Evolutionary conservation across 2,888 invertebrate genomes (phyloP).

Genomic region (Latrodectus hesperus): DNA sequence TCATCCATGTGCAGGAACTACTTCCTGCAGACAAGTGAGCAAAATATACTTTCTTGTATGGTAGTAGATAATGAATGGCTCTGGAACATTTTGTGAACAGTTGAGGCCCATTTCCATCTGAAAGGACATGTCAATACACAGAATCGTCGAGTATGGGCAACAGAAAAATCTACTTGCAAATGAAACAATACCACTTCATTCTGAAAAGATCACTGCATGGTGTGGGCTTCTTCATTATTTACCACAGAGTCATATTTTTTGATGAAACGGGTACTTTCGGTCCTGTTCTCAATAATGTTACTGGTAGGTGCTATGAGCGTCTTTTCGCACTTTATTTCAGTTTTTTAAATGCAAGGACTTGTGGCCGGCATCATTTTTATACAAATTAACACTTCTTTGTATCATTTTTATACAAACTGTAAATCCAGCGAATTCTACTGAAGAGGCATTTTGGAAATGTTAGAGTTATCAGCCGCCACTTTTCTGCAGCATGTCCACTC

Average conservation of each 20-base stretch:
- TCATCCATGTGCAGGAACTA: neutral
- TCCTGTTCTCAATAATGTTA: constrained; percentile 9
- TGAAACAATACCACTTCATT: neutral
- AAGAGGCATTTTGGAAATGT: neutral
- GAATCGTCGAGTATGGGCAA: neutral
- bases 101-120: neutral
- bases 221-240: neutral
- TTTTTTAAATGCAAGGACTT: neutral
- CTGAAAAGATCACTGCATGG: constrained; percentile 14
- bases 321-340: constrained; percentile 11
- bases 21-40: neutral
- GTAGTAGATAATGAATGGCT: neutral
- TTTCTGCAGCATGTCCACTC: neutral
- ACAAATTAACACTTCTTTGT: too few species aligned
- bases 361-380: neutral
- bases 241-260: constrained; percentile 1
- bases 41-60: neutral
- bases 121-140: neutral
- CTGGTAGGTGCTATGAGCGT: neutral
- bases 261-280: neutral
- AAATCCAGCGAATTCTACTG: neutral
- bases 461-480: constrained; percentile 8
- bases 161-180: neutral
- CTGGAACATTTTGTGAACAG: constrained; percentile 7
- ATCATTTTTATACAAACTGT: too few species aligned